phyloP scores from a whole-genome alignment of 2,113 vertebrate species.

The Prolemur simus region DNA sequence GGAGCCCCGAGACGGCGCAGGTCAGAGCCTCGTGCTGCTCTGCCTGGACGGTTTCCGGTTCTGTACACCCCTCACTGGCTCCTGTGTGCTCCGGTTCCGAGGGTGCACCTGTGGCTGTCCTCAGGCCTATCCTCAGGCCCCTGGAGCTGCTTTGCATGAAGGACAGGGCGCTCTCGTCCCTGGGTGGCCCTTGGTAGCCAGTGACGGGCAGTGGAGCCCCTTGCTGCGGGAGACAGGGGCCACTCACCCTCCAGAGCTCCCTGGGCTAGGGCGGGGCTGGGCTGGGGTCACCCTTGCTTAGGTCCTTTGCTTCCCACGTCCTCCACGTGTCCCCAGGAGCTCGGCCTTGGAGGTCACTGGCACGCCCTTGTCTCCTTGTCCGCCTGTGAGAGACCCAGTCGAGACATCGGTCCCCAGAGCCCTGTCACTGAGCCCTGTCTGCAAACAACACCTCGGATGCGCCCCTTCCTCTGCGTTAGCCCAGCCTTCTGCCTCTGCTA shows the following conservation, averaged over 20 bases:
- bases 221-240: neutral
- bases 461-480: neutral
- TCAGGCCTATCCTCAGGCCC: neutral
- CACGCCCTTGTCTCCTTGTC: neutral
- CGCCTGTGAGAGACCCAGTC: too few species aligned
- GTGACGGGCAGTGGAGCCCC: neutral
- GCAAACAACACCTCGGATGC: neutral
- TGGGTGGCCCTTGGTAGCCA: neutral
- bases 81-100: neutral
- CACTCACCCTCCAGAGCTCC: neutral
- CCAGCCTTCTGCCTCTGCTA: neutral
- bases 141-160: neutral
- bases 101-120: neutral
- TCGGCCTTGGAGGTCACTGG: too few species aligned
- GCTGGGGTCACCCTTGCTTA: accelerated
- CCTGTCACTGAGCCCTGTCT: accelerated
- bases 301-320: neutral
- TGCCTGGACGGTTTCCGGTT: too few species aligned
- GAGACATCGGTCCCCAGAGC: neutral
- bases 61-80: neutral
- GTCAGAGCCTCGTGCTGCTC: neutral
- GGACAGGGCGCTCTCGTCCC: neutral
- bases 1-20: accelerated
- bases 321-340: accelerated
- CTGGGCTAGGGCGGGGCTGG: neutral